A percentile compares a stretch with the other conserved stretches of the same genome.
phyloP scores from a whole-genome alignment of 2,888 invertebrate genomes.

The Apodemia hepburni region DNA sequence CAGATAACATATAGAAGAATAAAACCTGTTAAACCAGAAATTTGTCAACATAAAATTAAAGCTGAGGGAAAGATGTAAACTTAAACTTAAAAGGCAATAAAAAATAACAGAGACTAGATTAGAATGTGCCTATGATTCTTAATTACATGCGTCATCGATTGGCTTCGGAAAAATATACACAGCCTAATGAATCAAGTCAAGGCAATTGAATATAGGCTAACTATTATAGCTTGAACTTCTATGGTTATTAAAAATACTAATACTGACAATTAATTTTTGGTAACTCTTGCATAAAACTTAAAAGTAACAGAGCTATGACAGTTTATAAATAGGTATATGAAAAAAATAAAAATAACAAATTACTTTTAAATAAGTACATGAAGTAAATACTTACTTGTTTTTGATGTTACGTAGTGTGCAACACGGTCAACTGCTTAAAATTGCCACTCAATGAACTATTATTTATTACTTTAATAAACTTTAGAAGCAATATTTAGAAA shows the following conservation, averaged over 20 bases:
- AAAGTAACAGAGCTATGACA: background rate
- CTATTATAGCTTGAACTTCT: background rate
- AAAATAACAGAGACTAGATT: background rate
- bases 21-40: no score
- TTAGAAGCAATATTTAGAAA: background rate
- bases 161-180: background rate
- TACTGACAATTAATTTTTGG: no score
- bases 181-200: background rate
- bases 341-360: background rate
- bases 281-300: background rate
- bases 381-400: background rate
- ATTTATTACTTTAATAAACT: background rate
- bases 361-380: background rate
- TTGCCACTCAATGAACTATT: background rate
- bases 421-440: background rate
- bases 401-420: background rate
- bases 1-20: no score
- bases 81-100: no score
- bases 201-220: background rate
- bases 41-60: no score
- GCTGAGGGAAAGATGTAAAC: no score
- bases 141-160: background rate
- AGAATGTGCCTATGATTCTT: background rate
- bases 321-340: background rate
- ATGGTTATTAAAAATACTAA: no score